A percentile compares a stretch with the other conserved stretches of the same genome.
These are phyloP conservation scores for Bellardia bayeri DNA, from an alignment of 2,888 invertebrate genomes.

Conservation along the genomic window DNA sequence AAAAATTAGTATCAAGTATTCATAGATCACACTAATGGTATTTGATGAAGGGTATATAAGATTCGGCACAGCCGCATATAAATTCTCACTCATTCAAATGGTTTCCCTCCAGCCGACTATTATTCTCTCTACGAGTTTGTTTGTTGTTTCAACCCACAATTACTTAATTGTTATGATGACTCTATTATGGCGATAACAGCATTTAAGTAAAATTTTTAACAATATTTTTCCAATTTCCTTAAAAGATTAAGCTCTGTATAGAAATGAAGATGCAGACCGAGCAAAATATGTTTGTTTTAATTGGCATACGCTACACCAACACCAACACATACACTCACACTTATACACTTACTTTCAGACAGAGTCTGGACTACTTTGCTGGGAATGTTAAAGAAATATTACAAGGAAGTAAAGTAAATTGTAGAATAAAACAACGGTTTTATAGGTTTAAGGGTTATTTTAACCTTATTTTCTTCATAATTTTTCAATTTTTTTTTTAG, in stretches of 20 bases:
- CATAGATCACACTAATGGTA: no score
- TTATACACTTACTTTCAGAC: background rate
- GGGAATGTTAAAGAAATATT: conserved; percentile 21
- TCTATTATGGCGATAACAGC: conserved; percentile 82
- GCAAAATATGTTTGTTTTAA: conserved; percentile 56
- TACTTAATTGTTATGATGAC: conserved; percentile 81
- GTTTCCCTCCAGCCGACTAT: background rate
- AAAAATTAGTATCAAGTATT: no score
- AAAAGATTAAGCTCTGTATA: conserved; percentile 35
- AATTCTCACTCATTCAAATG: background rate
- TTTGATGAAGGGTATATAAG: no score
- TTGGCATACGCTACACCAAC: conserved; percentile 44
- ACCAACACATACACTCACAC: background rate
- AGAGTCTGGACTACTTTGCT: background rate
- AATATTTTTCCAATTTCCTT: conserved; percentile 63
- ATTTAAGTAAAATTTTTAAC: conserved; percentile 52
- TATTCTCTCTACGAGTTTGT: background rate
- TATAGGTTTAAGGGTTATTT: conserved; percentile 68
- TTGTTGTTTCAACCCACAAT: conserved; percentile 76
- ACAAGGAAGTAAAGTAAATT: conserved; percentile 21
- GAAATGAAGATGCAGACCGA: conserved; percentile 18
- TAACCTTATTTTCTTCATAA: conserved; percentile 63
- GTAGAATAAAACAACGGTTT: conserved; percentile 36
- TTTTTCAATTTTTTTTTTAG: conserved; percentile 69
- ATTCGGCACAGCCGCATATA: no score